These are phyloP conservation scores for Urocyon cinereoargenteus DNA, from an alignment of 2,797 vertebrate species.

Conservation along the genomic window DNA sequence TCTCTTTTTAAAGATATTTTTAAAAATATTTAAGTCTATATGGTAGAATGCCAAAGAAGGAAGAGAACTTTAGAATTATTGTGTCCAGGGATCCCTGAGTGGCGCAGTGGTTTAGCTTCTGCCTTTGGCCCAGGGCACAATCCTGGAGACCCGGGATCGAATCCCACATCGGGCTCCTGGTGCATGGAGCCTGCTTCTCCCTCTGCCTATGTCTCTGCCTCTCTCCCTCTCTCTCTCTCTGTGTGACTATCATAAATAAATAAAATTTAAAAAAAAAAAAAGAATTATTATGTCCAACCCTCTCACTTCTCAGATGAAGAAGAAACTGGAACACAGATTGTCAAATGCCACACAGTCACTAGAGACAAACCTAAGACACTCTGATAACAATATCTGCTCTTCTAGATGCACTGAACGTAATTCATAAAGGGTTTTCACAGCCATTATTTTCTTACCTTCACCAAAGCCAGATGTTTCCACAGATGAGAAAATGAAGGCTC, in stretches of 20 bases:
- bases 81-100: too few species aligned
- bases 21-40: neutral
- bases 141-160: too few species aligned
- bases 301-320: neutral
- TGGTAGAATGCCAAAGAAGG: slow-evolving; percentile 18
- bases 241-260: too few species aligned
- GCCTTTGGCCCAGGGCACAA: too few species aligned
- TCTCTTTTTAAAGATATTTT: neutral
- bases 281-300: neutral
- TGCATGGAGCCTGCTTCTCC: too few species aligned
- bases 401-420: neutral
- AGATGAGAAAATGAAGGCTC: neutral
- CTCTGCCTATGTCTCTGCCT: too few species aligned
- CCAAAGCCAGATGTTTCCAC: neutral
- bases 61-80: neutral
- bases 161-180: too few species aligned
- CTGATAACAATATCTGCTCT: neutral
- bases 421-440: neutral
- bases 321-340: neutral
- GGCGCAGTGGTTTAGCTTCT: too few species aligned
- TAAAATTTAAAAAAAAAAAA: too few species aligned
- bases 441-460: neutral
- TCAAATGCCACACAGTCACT: neutral
- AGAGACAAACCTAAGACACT: neutral
- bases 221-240: too few species aligned